Evolutionary conservation across 2,797 vertebrate genomes (phyloP).

Genomic region (Alca torda): DNA sequence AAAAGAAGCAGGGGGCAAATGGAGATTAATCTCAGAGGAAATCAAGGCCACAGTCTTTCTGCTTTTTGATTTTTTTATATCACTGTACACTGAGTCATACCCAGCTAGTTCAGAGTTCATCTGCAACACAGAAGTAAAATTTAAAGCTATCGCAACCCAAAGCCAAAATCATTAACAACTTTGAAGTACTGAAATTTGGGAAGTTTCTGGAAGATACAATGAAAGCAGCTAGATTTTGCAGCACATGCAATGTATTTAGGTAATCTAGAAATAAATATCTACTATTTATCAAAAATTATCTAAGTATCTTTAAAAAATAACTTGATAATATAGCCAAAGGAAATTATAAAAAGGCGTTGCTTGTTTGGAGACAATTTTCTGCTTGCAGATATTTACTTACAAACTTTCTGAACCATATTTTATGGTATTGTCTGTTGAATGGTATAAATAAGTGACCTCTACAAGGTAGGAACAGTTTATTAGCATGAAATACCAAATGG

Average conservation of each 20-base stretch:
- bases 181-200: not conserved
- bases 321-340: not conserved
- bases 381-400: not conserved
- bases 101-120: constrained; percentile 41
- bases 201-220: not conserved
- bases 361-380: not conserved
- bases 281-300: not conserved
- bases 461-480: not conserved
- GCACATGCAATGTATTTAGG: not conserved
- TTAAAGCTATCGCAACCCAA: constrained; percentile 15
- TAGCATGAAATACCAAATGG: not conserved
- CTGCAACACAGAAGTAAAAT: not conserved
- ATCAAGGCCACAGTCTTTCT: not conserved
- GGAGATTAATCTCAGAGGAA: constrained; percentile 19
- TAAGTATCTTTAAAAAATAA: not conserved
- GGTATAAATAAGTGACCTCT: not conserved
- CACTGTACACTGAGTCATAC: constrained; percentile 25
- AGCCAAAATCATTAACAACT: not conserved
- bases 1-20: not conserved
- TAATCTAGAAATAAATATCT: not conserved
- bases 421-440: not conserved
- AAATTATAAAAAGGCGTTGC: not conserved
- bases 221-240: not conserved
- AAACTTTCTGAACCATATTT: not conserved
- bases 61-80: not conserved